Evolutionary conservation across 2,113 vertebrate species (phyloP).

Genomic region (Strix aluco): DNA sequence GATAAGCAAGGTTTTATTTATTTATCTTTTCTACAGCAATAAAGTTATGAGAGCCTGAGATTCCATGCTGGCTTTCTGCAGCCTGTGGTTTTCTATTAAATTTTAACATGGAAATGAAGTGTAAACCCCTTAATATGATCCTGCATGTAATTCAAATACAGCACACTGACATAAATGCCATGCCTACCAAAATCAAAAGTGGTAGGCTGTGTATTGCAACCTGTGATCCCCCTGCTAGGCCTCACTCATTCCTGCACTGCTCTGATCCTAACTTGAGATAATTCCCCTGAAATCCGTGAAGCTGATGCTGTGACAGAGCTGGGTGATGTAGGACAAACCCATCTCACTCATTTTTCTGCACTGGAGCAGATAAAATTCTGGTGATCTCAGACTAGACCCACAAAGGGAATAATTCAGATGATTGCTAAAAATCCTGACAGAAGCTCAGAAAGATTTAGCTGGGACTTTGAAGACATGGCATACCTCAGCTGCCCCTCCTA

Average conservation of each 20-base stretch:
- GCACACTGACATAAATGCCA: background rate
- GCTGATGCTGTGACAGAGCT: background rate
- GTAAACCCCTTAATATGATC: background rate
- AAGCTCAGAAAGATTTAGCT: background rate
- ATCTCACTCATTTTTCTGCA: background rate
- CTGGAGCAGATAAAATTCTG: background rate
- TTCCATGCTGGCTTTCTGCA: background rate
- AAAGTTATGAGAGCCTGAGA: background rate
- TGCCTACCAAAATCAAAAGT: background rate
- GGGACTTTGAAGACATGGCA: background rate
- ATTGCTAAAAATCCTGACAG: background rate
- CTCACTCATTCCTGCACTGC: background rate
- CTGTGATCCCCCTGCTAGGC: background rate
- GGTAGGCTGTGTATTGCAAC: background rate
- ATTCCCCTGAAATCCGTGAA: background rate
- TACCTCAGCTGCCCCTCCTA: background rate
- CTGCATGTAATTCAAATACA: background rate
- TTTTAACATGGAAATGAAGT: background rate
- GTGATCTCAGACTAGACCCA: background rate
- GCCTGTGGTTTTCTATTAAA: background rate
- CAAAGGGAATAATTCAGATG: background rate
- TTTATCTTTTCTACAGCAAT: background rate
- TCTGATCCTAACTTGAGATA: background rate
- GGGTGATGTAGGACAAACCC: background rate
- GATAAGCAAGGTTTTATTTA: background rate